Percentiles rank a stretch among this genome's conserved stretches.
These are phyloP conservation scores for Cheracebus regulus DNA, from an alignment of 2,797 vertebrate species.

Conservation along the genomic window DNA sequence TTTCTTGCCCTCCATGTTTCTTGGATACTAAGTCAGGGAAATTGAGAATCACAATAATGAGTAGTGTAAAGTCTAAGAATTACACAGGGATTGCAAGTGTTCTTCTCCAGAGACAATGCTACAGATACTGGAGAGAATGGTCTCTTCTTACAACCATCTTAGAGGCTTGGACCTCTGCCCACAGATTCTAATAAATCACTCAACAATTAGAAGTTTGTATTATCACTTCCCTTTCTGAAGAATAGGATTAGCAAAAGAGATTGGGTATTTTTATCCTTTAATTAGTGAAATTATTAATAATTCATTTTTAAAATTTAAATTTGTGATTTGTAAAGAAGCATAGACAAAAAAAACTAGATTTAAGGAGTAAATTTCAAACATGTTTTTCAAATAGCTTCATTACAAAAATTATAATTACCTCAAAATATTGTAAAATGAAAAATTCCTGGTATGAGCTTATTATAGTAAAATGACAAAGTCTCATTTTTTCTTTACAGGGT, in stretches of 20 bases:
- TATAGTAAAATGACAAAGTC: neutral
- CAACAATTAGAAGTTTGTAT: neutral
- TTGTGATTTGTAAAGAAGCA: no score
- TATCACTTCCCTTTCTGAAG: neutral
- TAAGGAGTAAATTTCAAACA: neutral
- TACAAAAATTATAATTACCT: neutral
- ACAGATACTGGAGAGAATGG: neutral
- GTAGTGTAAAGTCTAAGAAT: neutral
- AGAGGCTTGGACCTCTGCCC: neutral
- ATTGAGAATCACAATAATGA: neutral
- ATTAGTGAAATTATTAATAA: neutral
- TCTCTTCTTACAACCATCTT: neutral
- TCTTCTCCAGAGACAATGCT: neutral
- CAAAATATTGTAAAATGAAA: neutral
- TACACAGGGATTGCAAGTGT: neutral
- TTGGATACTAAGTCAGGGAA: no score
- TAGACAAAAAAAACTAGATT: no score
- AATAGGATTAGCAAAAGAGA: neutral
- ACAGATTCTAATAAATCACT: neutral
- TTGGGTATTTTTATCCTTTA: neutral
- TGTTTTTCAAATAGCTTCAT: neutral
- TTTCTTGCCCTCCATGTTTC: neutral
- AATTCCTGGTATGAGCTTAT: neutral
- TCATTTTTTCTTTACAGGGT: neutral
- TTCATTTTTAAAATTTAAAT: neutral